Base-by-base conservation (phyloP, 2,797 vertebrate species). In the Botia kubotai region DNA sequence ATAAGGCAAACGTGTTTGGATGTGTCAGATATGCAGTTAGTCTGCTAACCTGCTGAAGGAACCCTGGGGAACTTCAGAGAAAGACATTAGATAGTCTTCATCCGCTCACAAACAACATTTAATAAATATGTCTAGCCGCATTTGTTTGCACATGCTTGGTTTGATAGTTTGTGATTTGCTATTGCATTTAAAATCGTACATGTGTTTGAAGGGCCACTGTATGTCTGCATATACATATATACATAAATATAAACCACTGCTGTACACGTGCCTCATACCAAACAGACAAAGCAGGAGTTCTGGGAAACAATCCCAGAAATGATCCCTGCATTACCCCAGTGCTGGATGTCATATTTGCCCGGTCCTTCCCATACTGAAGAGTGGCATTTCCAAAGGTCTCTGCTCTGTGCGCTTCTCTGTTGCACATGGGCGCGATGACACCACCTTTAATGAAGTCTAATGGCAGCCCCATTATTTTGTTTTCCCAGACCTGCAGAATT, bases 401-500 rank as follows among this genome's bases (percentile, higher is more conserved):
- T 74, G 82, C 82, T 85, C 87, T 86, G 58, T 72, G 77, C 57
- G 63, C 23, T 75, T 88, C 80, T 90, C 87, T 90, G 84, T 87
- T 87, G 82, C 85, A 80, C 75, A 67, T 48, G 69, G 71, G 63
- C 53, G 62, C 11, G 52, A 83, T 75, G 79, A 75, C n/a, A 73
- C 83, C 84, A 86, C 78, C 81, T 89, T 90, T 93, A 92, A 94
- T 94, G 90, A 92, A 92, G 91, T 90, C 84, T 89, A 89, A 90
- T 86, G 58, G 67, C 75, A 52, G 66, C 66, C 84, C 82, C 14
- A 67, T 65, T 16, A 81, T 68, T 82, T 86, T 81, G 80, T 67
- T 16, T 17, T 63, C 86, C 80, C 93, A 98, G 97, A 96, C 91
- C 94, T 98, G 1, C 96, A 98, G 89, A 97, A 94, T 89, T 98